Percentiles rank a stretch among this genome's conserved stretches.
Conservation (phyloP, 2,797 vertebrate genomes). For the Propithecus perrieri region DNA sequence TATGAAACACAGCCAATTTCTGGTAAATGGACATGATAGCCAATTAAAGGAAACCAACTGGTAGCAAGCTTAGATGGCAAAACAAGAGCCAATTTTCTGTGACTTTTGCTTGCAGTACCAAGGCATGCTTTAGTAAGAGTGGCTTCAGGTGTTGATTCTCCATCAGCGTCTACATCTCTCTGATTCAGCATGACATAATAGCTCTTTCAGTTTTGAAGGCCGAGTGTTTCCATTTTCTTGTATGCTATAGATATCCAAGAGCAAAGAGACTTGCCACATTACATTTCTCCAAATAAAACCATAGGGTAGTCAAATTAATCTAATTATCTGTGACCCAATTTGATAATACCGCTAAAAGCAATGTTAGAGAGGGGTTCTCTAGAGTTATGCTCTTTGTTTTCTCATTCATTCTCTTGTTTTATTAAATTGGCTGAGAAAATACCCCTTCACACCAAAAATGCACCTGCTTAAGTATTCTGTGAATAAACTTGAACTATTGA, state of each 20-base stretch:
- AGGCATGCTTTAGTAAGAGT: neutral
- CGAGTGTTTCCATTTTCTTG: slow-evolving; percentile 38
- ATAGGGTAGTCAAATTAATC: slow-evolving; percentile 45
- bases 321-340: slow-evolving; percentile 61
- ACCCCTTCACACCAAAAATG: neutral
- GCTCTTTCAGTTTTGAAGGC: slow-evolving; percentile 12
- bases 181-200: slow-evolving; percentile 10
- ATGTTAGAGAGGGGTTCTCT: neutral
- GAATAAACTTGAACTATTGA: neutral
- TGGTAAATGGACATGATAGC: neutral
- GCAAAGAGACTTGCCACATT: slow-evolving; percentile 36
- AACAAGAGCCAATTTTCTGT: neutral
- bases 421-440: slow-evolving; percentile 23
- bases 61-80: slow-evolving; percentile 13
- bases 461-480: neutral
- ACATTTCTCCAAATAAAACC: slow-evolving; percentile 63
- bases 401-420: neutral
- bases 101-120: neutral
- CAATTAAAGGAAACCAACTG: slow-evolving; percentile 23
- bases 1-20: neutral
- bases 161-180: neutral
- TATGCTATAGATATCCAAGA: slow-evolving; percentile 17
- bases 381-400: neutral
- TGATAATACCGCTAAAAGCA: slow-evolving; percentile 39
- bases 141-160: neutral